Evolutionary conservation across 2,113 vertebrate species (phyloP).

Genomic region (Bucco capensis): DNA sequence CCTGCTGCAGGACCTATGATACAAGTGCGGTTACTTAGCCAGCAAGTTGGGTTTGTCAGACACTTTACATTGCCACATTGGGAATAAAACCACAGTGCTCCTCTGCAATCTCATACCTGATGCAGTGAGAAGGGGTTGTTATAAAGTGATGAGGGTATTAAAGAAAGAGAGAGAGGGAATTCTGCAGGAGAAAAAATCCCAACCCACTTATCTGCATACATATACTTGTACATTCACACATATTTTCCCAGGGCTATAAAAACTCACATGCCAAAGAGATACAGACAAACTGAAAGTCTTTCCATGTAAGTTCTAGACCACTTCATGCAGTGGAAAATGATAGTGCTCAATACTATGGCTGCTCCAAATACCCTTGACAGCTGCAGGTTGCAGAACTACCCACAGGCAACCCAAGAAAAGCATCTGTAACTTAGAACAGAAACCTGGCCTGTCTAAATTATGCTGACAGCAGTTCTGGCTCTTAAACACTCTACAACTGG

Average conservation of each 20-base stretch:
- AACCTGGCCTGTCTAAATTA: not conserved
- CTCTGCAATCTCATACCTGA: not conserved
- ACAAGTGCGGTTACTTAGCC: not conserved
- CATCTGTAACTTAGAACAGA: not conserved
- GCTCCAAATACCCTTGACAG: not conserved
- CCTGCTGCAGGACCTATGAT: fast-evolving
- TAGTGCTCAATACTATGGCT: not conserved
- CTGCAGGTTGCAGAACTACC: not conserved
- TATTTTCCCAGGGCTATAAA: not conserved
- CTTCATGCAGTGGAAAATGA: not conserved
- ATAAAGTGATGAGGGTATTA: not conserved
- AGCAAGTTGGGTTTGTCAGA: fast-evolving
- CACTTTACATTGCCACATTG: not conserved
- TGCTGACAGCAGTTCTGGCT: not conserved
- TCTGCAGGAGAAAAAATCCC: not conserved
- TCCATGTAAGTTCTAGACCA: not conserved
- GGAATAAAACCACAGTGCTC: not conserved
- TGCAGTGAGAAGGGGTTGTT: not conserved
- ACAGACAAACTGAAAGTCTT: not conserved
- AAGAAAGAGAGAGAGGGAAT: not conserved
- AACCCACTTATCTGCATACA: not conserved
- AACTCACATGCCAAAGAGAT: not conserved
- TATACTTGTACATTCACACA: not conserved
- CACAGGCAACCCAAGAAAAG: not conserved
- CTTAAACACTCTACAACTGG: not conserved